Conservation (phyloP, 2,113 vertebrate species). For the human (Homo sapiens) region GRCh38 chr14:25935001-25935500, state of each 20-base stretch:
- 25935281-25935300: background rate
- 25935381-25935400: background rate
- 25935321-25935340: background rate
- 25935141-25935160: background rate
- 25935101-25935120: background rate
- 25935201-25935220: background rate
- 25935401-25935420: background rate
- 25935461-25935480: background rate
- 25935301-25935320: background rate
- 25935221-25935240: background rate
- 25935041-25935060: background rate
- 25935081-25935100: conserved; percentile 3
- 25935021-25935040: background rate
- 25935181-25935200: background rate
- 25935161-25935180: background rate
- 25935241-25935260: conserved; percentile 5
- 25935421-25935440: background rate
- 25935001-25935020: background rate
- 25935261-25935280: background rate
- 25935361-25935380: background rate
- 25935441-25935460: background rate
- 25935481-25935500: background rate
- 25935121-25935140: background rate
- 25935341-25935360: background rate
- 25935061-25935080: background rate